Base-by-base conservation (phyloP, 2,797 vertebrate genomes). In the Tokudaia tokunoshimensis region DNA sequence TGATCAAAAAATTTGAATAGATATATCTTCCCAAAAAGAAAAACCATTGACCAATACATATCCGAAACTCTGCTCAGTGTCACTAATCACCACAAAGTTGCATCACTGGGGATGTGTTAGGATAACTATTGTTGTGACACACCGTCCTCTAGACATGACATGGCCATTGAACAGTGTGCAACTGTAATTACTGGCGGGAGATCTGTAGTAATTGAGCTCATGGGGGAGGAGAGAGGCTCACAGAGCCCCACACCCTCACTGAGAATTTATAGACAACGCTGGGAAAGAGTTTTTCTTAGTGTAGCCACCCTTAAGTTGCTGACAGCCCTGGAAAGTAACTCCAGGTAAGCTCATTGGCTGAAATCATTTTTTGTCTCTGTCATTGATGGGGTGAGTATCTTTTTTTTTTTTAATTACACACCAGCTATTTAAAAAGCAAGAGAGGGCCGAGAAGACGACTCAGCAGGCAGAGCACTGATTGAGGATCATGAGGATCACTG, bases 11-110 rank as follows among this genome's bases (percentile, higher is more conserved):
- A 84, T 31, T 84, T 92, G 6, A 89, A 52, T 93, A 92, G 41
- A n/a, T n/a, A 95, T 55, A 37, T 94, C 47, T 90, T 80, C 12
- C 80, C 26, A 93, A 93, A 44, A 89, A 29, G 19, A 52, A 59
- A 37, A 37, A 76, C 74, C 72, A 75, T 74, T 91, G 29, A 31
- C 63, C 84, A 80, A 1, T 57, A 78, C 44, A 31, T 86, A 31
- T 34, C 55, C 61, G 72, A 79, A 92, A 88, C 92, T 26, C 11
- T 80, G 22, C 44, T 88, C 59, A 84, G 3, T 10, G 61, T 84
- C 29, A 26, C 34, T 89, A 65, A 26, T 79, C 19, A 80, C 63
- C 65, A 78, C 47, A 82, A 3, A 12, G 22, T 41, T 65, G 37
- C 34, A 29, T 41, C 29, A 63, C n/a, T 81, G 59, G 61, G 47